These are phyloP conservation scores for Schizaphis graminum DNA, from an alignment of 2,888 invertebrate genomes.

Conservation along the genomic window DNA sequence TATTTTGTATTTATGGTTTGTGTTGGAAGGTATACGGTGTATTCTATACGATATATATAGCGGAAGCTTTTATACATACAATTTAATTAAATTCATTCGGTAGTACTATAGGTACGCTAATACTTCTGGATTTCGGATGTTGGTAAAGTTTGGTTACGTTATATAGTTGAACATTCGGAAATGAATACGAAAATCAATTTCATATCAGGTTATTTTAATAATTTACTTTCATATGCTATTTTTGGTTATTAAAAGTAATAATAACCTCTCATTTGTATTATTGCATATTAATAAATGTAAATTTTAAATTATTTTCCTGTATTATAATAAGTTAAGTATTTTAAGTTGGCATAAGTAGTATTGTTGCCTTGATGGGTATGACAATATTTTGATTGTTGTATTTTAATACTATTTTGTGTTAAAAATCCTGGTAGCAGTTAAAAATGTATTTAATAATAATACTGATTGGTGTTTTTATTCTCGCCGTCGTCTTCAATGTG, in stretches of 20 bases:
- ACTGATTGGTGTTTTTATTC: background rate
- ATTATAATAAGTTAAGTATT: background rate
- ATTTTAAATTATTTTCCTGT: background rate
- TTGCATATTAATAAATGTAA: background rate
- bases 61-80: background rate
- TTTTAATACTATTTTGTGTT: background rate
- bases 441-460: background rate
- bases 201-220: background rate
- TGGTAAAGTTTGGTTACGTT: background rate
- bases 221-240: background rate
- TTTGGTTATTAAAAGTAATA: slow-evolving; percentile 3
- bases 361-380: background rate
- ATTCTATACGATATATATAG: background rate
- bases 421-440: background rate
- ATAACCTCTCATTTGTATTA: background rate
- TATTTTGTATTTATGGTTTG: slow-evolving; percentile 1
- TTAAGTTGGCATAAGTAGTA: background rate
- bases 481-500: background rate
- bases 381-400: background rate
- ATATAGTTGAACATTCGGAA: background rate
- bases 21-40: background rate
- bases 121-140: background rate
- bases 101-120: background rate
- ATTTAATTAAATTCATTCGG: background rate
- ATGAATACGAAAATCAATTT: background rate